Evolutionary conservation across 2,888 invertebrate genomes (phyloP), one percentile per base, ranked within the genome.

Genomic region (Camponotus fellah): DNA sequence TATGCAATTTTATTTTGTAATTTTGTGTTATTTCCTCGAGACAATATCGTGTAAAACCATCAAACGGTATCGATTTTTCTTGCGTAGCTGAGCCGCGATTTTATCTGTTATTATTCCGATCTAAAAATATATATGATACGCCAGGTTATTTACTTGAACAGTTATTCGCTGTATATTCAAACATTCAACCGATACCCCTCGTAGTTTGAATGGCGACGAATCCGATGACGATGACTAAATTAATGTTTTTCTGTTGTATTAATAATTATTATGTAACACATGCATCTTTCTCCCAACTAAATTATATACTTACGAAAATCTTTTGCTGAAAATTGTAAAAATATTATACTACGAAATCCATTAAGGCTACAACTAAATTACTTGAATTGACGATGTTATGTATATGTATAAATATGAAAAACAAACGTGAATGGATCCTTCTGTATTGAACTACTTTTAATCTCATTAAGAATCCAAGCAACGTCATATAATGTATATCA

Each of bases 301-400:
- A 62, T 34, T 80, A 82, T 83, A 85, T 90, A 91, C 90, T 91
- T 90, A 91, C 91, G 87, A 76, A 80, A 75, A 53, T 8, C 8
- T n/a, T 86, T 85, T 80, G 82, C 86, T 91, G 91, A 86, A 85
- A 87, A 84, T 85, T 80, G 87, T 84, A 87, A 90, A 81, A 84
- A 85, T 81, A 49, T 89, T 64, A 65, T 88, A 69, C 85, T 71
- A 86, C 85, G 66, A 84, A 75, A 85, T 66, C 79, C 87, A 75
- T 86, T 66, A 85, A 80, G 83, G 64, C 82, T 86, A 87, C 87
- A 82, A 64, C 86, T 85, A 77, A 71, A 84, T 86, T 89, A 88
- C 91, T 90, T 91, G 91, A 91, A 91, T 89, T 91, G 91, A 91
- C 91, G 91, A 91, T 90, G 91, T 90, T 49, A 85, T 85, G 87